Percentiles rank a stretch among this genome's conserved stretches.
phyloP scores from a whole-genome alignment of 2,113 vertebrate species.

The Rhinoderma darwinii region DNA sequence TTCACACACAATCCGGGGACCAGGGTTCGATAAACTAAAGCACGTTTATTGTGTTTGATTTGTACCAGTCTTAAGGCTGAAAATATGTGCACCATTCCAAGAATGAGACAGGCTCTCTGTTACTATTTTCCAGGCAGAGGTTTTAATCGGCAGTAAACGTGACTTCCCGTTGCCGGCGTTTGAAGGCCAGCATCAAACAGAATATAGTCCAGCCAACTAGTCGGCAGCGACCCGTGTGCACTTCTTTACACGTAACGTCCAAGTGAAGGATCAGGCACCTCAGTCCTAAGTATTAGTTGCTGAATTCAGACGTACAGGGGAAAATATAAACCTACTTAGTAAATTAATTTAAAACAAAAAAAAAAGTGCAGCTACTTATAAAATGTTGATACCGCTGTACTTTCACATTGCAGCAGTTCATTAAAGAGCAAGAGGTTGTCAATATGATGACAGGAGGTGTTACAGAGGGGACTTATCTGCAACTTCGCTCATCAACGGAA shows the following conservation, averaged over 20 bases:
- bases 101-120: constrained; percentile 18
- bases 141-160: constrained; percentile 34
- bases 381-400: neutral
- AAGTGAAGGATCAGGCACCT: constrained; percentile 1
- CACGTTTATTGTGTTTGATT: constrained; percentile 58
- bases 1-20: neutral
- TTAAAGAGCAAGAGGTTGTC: neutral
- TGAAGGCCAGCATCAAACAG: constrained; percentile 14
- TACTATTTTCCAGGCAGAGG: constrained; percentile 25
- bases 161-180: neutral
- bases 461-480: neutral
- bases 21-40: constrained; percentile 53
- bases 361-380: constrained; percentile 56
- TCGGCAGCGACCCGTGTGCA: neutral
- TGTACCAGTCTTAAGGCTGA: constrained; percentile 60
- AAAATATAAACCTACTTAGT: constrained; percentile 21
- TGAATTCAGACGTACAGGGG: neutral
- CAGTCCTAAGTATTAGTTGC: neutral
- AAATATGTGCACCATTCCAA: constrained; percentile 36
- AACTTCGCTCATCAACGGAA: neutral
- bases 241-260: constrained; percentile 4
- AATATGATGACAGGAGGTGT: neutral
- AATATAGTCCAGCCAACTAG: neutral
- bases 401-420: constrained; percentile 4
- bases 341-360: constrained; percentile 23